Evolutionary conservation across 53 echinoderm and acorn worm genomes (phyloP).

Genomic region (Antedon mediterranea): DNA sequence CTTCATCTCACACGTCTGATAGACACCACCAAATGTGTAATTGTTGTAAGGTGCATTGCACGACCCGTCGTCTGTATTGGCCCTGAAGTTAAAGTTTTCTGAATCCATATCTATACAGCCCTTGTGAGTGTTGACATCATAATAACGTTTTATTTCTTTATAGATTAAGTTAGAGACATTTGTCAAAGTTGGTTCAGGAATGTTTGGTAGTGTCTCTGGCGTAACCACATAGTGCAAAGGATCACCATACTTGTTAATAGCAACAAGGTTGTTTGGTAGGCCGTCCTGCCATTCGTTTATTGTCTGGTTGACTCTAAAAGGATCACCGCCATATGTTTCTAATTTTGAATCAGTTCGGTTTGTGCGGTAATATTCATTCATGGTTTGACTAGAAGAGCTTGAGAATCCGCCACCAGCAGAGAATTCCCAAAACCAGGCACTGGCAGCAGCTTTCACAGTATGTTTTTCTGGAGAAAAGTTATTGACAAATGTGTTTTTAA

Average conservation of each 20-base stretch:
- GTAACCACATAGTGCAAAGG: conserved; percentile 28
- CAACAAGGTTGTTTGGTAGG: conserved; percentile 5
- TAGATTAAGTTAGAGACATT: conserved; percentile 17
- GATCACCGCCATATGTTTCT: neutral
- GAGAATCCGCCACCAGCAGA: neutral
- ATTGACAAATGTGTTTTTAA: conserved; percentile 15
- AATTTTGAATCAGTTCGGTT: conserved; percentile 15
- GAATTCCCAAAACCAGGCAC: conserved; percentile 18
- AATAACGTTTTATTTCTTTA: conserved; percentile 21
- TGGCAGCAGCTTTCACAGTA: conserved; percentile 24
- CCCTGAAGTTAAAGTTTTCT: conserved; percentile 24
- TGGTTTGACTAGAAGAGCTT: conserved; percentile 6
- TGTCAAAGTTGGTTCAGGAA: conserved; percentile 14
- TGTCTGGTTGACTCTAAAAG: neutral
- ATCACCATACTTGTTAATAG: conserved; percentile 17
- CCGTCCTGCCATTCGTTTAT: neutral
- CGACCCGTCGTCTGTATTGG: conserved; percentile 21
- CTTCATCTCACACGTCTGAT: conserved; percentile 13
- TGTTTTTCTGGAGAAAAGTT: conserved; percentile 15
- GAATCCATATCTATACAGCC: conserved; percentile 21
- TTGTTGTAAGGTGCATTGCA: conserved; percentile 16
- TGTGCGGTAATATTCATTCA: conserved; percentile 18
- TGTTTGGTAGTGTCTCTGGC: conserved; percentile 9
- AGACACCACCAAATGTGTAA: conserved; percentile 30
- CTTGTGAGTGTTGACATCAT: conserved; percentile 20